A percentile compares a stretch with the other conserved stretches of the same genome.
phyloP scores from a whole-genome alignment of 2,888 invertebrate species.

The Tiliacea aurago region DNA sequence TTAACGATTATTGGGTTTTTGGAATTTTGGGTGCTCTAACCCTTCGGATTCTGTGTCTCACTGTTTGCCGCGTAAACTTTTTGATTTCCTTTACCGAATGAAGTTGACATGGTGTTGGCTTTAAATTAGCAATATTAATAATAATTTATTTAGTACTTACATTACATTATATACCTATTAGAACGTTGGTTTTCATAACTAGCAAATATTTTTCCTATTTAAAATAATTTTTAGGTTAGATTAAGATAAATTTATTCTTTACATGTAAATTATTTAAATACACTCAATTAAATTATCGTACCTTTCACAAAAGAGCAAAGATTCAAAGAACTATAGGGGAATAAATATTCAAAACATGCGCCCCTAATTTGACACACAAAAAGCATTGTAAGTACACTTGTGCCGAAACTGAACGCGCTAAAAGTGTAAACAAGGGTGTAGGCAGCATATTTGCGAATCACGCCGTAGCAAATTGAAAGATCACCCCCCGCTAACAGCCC shows the following conservation, averaged over 20 bases:
- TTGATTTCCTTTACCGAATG: not conserved
- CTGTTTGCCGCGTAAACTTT: not conserved
- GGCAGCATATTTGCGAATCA: constrained; percentile 82
- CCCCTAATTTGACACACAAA: constrained; percentile 62
- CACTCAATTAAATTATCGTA: not conserved
- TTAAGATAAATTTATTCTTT: not conserved
- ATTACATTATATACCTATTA: too few species aligned
- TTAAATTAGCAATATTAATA: not conserved
- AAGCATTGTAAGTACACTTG: constrained; percentile 68
- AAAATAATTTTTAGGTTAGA: not conserved
- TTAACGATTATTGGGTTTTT: not conserved
- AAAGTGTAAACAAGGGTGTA: constrained; percentile 81
- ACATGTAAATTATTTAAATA: not conserved
- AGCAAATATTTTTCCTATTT: too few species aligned
- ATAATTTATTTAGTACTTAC: not conserved
- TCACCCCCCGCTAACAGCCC: constrained; percentile 76
- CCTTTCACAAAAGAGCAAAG: not conserved
- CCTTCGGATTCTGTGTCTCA: not conserved
- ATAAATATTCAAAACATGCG: constrained; percentile 55
- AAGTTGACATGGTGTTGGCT: not conserved
- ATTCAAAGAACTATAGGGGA: not conserved
- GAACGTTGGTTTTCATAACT: too few species aligned
- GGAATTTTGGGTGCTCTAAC: not conserved
- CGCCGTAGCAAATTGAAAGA: constrained; percentile 86
- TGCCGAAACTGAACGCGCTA: constrained; percentile 66